These are phyloP conservation scores for Pantala flavescens DNA, from an alignment of 1,140 invertebrate species.

Conservation along the genomic window DNA sequence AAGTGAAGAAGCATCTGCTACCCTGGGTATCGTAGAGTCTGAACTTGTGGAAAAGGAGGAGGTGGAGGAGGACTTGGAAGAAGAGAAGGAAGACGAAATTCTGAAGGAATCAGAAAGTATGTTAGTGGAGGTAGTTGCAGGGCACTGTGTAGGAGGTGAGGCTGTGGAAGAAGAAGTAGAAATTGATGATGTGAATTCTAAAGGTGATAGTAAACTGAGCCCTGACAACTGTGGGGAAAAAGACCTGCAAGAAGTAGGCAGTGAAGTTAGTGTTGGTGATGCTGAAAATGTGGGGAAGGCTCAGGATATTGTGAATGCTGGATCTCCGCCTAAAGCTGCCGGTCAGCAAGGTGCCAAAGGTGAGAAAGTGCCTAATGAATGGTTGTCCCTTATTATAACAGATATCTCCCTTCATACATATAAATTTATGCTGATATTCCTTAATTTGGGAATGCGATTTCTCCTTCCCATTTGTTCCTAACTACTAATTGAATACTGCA, in stretches of 20 bases:
- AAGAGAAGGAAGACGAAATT: slow-evolving; percentile 25
- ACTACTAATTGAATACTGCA: too few species aligned
- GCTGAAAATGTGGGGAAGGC: neutral
- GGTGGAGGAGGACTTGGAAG: slow-evolving; percentile 31
- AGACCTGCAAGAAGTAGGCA: neutral
- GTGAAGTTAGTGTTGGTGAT: neutral
- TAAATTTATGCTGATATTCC: too few species aligned
- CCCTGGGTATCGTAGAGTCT: neutral
- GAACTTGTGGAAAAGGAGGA: slow-evolving; percentile 27
- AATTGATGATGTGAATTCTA: neutral
- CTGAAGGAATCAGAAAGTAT: slow-evolving; percentile 14
- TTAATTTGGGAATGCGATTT: too few species aligned
- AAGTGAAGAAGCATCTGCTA: neutral
- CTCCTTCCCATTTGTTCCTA: too few species aligned
- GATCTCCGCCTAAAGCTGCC: neutral
- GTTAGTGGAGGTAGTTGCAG: neutral
- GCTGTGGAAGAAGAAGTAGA: neutral
- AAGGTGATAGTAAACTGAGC: neutral
- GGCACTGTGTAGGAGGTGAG: neutral
- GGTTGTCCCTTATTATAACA: too few species aligned
- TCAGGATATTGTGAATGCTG: neutral
- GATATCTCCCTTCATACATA: too few species aligned
- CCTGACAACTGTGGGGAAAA: neutral
- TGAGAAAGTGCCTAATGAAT: neutral
- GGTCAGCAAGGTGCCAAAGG: neutral